Evolutionary conservation across 2,797 vertebrate species (phyloP).

Genomic region (Alcedo quadribrachys): DNA sequence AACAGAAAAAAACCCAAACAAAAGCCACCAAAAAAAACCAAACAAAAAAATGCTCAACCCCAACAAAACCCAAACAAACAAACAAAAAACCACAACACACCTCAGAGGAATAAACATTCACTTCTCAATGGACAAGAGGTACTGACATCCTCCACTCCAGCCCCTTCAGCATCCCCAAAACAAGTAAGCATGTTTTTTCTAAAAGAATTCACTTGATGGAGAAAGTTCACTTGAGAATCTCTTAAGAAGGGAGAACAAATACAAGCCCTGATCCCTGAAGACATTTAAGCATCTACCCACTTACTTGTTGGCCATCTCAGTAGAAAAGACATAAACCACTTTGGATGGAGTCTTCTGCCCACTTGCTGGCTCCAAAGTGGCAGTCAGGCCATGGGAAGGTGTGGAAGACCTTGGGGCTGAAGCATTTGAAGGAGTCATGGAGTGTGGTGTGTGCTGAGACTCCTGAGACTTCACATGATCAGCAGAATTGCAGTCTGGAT

Average conservation of each 20-base stretch:
- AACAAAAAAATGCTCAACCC: too few relatives aligned
- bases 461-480: constrained; percentile 94
- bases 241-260: background rate
- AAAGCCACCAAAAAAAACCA: background rate
- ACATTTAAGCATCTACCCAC: constrained; percentile 19
- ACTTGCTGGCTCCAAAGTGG: constrained; percentile 86
- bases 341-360: constrained; percentile 93
- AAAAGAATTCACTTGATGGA: background rate
- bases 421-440: constrained; percentile 91
- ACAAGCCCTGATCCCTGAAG: background rate
- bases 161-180: background rate
- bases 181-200: background rate
- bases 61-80: background rate
- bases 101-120: background rate
- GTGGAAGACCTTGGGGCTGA: constrained; percentile 93
- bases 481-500: constrained; percentile 93
- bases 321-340: constrained; percentile 98
- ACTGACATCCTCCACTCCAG: background rate
- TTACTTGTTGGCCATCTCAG: constrained; percentile 99
- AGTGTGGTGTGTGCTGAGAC: constrained; percentile 83
- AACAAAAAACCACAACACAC: background rate
- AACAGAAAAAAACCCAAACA: too few relatives aligned
- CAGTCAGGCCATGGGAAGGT: constrained; percentile 91
- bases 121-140: background rate
- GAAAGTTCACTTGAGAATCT: background rate